These are phyloP conservation scores for Merodon equestris DNA, from an alignment of 2,888 invertebrate genomes.

Conservation along the genomic window DNA sequence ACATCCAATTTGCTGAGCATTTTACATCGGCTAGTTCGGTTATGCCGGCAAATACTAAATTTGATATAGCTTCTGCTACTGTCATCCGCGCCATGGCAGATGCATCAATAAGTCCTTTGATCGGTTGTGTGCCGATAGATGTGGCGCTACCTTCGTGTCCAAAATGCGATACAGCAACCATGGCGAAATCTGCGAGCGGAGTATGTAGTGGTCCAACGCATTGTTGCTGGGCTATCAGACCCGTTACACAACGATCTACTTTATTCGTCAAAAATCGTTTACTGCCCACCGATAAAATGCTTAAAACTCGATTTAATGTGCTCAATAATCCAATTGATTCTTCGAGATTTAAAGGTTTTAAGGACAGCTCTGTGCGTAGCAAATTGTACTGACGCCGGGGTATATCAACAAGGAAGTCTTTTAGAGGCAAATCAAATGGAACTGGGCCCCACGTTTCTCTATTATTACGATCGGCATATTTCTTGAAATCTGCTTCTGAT, in stretches of 20 bases:
- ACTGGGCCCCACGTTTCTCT: conserved; percentile 79
- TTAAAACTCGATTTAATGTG: conserved; percentile 84
- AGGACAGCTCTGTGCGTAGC: conserved; percentile 71
- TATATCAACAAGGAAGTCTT: conserved; percentile 92
- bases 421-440: conserved; percentile 93
- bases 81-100: conserved; percentile 95
- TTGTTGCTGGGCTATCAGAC: conserved; percentile 97
- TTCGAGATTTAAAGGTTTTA: conserved; percentile 78
- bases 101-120: conserved; percentile 89
- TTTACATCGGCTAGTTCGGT: conserved; percentile 90
- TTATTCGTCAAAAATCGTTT: conserved; percentile 97
- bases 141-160: conserved; percentile 93
- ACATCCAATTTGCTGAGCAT: conserved; percentile 99
- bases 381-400: conserved; percentile 85
- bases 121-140: conserved; percentile 97
- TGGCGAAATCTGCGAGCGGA: conserved; percentile 95
- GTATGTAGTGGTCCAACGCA: conserved; percentile 98
- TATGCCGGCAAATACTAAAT: conserved; percentile 89
- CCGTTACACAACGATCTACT: conserved; percentile 96
- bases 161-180: conserved; percentile 92
- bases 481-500: conserved; percentile 80
- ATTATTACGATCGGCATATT: conserved; percentile 75
- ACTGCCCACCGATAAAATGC: conserved; percentile 94
- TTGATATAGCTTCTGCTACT: conserved; percentile 95
- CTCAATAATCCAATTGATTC: conserved; percentile 73